A percentile compares a stretch with the other conserved stretches of the same genome.
Evolutionary conservation across 2,113 vertebrate species (phyloP).

Genomic region (Prunella himalayana): DNA sequence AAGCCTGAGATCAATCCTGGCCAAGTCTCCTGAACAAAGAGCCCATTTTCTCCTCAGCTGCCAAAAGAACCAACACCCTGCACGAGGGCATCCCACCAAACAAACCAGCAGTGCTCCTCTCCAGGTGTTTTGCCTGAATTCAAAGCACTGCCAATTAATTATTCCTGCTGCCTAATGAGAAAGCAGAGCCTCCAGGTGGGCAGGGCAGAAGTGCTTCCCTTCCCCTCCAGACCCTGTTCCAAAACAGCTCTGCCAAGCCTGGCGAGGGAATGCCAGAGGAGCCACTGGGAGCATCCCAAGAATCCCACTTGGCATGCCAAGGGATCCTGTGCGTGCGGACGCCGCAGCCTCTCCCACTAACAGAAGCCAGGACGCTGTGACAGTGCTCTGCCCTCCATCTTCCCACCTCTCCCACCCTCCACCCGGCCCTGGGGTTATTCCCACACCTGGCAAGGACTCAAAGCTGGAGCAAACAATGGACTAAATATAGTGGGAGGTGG

Average conservation of each 20-base stretch:
- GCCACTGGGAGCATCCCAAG: fast-evolving
- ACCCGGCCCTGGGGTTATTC: neutral
- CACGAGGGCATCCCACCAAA: neutral
- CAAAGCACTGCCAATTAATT: neutral
- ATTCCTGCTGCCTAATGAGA: neutral
- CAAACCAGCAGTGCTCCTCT: neutral
- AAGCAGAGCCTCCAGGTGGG: fast-evolving
- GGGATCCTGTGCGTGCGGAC: fast-evolving
- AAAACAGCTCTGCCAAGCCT: neutral
- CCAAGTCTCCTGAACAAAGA: neutral
- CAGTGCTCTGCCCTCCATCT: neutral
- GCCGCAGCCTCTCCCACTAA: neutral
- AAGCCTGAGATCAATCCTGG: fast-evolving
- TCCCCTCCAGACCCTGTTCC: neutral
- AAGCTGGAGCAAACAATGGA: slow-evolving; percentile 40
- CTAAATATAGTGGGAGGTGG: slow-evolving; percentile 7
- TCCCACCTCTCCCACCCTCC: neutral
- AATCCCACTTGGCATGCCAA: fast-evolving
- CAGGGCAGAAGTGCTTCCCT: neutral
- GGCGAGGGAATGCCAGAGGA: fast-evolving
- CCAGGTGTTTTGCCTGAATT: neutral
- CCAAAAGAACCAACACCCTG: neutral
- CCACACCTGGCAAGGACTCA: neutral
- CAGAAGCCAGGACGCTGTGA: fast-evolving
- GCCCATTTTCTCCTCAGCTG: neutral